phyloP scores from a whole-genome alignment of 1,140 invertebrate genomes.

The Hylaeus volcanicus region DNA sequence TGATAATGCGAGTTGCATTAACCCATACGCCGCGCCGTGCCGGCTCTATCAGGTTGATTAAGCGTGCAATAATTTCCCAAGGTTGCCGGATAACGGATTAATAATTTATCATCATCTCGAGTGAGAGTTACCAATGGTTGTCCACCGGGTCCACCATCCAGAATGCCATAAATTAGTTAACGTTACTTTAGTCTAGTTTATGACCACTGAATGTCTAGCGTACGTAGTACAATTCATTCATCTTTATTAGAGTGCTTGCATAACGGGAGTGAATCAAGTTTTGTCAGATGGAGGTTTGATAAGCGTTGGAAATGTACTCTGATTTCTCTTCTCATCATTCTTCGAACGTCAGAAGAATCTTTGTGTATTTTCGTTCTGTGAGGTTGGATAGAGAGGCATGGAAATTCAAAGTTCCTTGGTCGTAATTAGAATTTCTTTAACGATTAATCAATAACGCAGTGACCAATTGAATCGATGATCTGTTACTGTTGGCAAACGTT shows the following conservation, averaged over 20 bases:
- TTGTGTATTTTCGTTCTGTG: too few relatives aligned
- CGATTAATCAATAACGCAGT: too few relatives aligned
- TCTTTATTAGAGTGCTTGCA: neutral
- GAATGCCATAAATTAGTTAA: constrained; percentile 44
- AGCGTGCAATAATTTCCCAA: constrained; percentile 22
- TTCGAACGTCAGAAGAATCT: too few relatives aligned
- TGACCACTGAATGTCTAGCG: neutral
- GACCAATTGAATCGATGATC: too few relatives aligned
- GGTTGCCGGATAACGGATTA: constrained; percentile 41
- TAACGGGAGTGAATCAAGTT: neutral
- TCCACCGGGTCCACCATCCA: neutral
- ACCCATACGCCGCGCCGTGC: neutral
- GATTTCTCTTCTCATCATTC: too few relatives aligned
- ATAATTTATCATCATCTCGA: constrained; percentile 50
- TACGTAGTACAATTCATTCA: neutral
- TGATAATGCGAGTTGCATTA: neutral
- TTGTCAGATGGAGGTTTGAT: too few relatives aligned
- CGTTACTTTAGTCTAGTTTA: constrained; percentile 20
- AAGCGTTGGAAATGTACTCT: too few relatives aligned
- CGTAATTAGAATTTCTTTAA: too few relatives aligned
- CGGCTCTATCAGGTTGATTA: constrained; percentile 8
- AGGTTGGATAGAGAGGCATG: too few relatives aligned
- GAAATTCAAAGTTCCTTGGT: too few relatives aligned
- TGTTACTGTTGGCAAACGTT: too few relatives aligned
- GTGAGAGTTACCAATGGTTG: constrained; percentile 12